These are phyloP conservation scores for Crotalus adamanteus DNA, from an alignment of 2,797 vertebrate species.

Conservation along the genomic window DNA sequence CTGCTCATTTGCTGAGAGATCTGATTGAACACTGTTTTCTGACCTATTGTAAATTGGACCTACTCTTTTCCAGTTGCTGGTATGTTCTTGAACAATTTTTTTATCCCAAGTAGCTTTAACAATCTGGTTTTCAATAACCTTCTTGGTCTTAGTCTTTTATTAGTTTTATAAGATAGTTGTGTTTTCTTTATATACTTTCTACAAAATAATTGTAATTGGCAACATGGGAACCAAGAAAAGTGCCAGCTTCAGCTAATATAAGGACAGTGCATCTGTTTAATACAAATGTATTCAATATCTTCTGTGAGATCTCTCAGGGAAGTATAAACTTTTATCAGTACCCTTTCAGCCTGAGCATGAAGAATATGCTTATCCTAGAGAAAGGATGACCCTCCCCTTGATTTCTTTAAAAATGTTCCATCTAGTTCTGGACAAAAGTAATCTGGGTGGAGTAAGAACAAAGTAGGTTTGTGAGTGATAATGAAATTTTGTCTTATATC, in stretches of 20 bases:
- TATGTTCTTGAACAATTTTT: conserved; percentile 47
- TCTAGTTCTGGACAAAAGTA: not conserved
- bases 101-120: conserved; percentile 21
- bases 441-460: not conserved
- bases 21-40: not conserved
- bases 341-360: not conserved
- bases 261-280: not conserved
- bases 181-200: conserved; percentile 9
- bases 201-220: not conserved
- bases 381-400: not conserved
- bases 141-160: not conserved
- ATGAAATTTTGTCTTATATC: not conserved
- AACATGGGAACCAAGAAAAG: not conserved
- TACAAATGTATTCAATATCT: not conserved
- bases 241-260: conserved; percentile 1
- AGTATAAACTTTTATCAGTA: not conserved
- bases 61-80: conserved; percentile 45
- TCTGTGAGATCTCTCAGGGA: not conserved
- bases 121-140: conserved; percentile 6
- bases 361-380: not conserved
- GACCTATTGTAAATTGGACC: conserved; percentile 25
- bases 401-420: not conserved
- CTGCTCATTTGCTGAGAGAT: not conserved
- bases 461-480: not conserved
- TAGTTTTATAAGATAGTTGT: not conserved